These are phyloP conservation scores for Patiria pectinifera DNA, from an alignment of 53 echinoderm and acorn worm genomes.

Conservation along the genomic window DNA sequence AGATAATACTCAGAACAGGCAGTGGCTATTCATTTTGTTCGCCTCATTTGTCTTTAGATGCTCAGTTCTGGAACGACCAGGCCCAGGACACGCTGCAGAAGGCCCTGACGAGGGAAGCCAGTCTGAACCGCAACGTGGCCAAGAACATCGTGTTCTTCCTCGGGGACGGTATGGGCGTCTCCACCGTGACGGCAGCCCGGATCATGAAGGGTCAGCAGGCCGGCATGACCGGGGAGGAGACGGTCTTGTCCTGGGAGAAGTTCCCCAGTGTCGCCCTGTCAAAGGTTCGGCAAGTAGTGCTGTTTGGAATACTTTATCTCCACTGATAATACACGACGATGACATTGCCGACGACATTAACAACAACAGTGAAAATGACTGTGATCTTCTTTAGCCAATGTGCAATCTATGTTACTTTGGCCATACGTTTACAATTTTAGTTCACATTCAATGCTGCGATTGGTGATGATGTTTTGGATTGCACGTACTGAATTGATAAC, in stretches of 20 bases:
- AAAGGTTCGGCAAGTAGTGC: conserved; percentile 59
- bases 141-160: conserved; percentile 82
- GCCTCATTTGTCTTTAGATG: neutral
- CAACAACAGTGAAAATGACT: too few species aligned
- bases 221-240: conserved; percentile 78
- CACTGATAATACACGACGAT: too few species aligned
- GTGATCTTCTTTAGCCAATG: too few species aligned
- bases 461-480: too few species aligned
- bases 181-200: conserved; percentile 84
- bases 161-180: conserved; percentile 85
- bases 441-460: too few species aligned
- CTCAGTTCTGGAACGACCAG: conserved; percentile 71
- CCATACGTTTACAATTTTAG: too few species aligned
- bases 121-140: conserved; percentile 73
- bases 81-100: conserved; percentile 52
- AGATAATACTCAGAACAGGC: too few species aligned
- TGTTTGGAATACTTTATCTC: too few species aligned
- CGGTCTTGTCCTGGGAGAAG: conserved; percentile 76
- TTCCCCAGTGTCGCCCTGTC: conserved; percentile 78
- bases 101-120: conserved; percentile 41
- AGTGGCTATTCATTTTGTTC: neutral
- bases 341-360: too few species aligned
- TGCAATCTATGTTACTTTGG: too few species aligned
- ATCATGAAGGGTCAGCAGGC: conserved; percentile 79
- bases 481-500: too few species aligned